These are phyloP conservation scores for Mayetiola destructor DNA, from an alignment of 2,888 invertebrate species.

Conservation along the genomic window DNA sequence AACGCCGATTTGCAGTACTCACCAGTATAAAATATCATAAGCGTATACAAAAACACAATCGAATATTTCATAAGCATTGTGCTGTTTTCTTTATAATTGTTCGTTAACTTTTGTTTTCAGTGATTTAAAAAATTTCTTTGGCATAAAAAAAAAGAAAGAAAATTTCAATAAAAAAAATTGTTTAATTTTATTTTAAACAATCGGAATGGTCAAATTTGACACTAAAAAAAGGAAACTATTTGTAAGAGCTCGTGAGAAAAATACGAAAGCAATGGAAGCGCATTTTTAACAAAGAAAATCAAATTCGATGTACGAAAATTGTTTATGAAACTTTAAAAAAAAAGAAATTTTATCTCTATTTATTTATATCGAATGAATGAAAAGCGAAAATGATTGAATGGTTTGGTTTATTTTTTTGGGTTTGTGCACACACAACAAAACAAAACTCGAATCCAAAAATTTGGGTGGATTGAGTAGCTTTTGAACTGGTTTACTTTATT, in stretches of 20 bases:
- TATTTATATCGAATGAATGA: too few species aligned
- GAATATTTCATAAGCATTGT: not conserved
- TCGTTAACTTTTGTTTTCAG: not conserved
- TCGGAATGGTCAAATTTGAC: too few species aligned
- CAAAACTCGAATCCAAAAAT: too few species aligned
- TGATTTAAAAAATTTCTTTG: not conserved
- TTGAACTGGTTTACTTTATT: too few species aligned
- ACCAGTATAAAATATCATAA: not conserved
- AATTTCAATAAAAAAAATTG: not conserved
- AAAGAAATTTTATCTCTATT: too few species aligned
- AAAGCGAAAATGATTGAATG: too few species aligned
- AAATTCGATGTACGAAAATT: slow-evolving; percentile 4
- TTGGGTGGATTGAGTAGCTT: too few species aligned
- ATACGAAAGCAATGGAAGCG: not conserved
- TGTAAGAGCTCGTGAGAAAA: not conserved
- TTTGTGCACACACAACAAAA: too few species aligned
- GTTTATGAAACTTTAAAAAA: too few species aligned
- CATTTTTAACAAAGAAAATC: not conserved
- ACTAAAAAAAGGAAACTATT: not conserved
- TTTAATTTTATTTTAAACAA: too few species aligned
- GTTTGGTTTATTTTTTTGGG: too few species aligned
- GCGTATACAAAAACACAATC: not conserved
- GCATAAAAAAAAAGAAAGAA: not conserved
- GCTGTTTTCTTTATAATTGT: not conserved
- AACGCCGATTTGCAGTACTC: not conserved